phyloP scores from a whole-genome alignment of 2,113 vertebrate species.

The Muscicapa adusta region DNA sequence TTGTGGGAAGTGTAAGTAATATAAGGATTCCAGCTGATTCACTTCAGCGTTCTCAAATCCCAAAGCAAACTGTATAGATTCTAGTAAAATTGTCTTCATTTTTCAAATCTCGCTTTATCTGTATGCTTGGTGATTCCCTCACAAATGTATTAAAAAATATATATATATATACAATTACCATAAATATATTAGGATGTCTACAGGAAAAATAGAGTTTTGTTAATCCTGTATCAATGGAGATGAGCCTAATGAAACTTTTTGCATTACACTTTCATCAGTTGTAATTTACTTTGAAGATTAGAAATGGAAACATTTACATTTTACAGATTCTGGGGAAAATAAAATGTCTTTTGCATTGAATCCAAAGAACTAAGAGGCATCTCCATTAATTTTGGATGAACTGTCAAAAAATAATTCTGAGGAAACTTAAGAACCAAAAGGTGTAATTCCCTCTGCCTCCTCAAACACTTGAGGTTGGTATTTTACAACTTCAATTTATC shows the following conservation, averaged over 20 bases:
- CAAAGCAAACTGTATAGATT: neutral
- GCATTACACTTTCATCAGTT: neutral
- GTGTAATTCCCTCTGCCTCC: neutral
- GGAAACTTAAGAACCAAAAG: neutral
- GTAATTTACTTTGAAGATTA: neutral
- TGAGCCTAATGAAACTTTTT: neutral
- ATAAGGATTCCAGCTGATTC: neutral
- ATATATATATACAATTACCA: neutral
- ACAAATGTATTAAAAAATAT: neutral
- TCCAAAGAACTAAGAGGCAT: neutral
- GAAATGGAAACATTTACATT: neutral
- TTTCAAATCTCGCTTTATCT: neutral
- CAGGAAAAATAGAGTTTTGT: neutral
- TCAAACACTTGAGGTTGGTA: neutral
- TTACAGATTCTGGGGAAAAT: neutral
- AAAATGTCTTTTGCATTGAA: neutral
- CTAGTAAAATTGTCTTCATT: neutral
- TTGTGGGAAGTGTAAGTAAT: neutral
- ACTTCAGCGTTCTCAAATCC: neutral
- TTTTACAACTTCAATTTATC: neutral
- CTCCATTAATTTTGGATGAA: neutral
- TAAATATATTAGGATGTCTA: neutral
- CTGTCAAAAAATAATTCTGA: neutral
- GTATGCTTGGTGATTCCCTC: neutral
- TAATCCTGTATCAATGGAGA: neutral